These are phyloP conservation scores for Oryzias woworae DNA, from an alignment of 2,113 vertebrate species.

Conservation along the genomic window DNA sequence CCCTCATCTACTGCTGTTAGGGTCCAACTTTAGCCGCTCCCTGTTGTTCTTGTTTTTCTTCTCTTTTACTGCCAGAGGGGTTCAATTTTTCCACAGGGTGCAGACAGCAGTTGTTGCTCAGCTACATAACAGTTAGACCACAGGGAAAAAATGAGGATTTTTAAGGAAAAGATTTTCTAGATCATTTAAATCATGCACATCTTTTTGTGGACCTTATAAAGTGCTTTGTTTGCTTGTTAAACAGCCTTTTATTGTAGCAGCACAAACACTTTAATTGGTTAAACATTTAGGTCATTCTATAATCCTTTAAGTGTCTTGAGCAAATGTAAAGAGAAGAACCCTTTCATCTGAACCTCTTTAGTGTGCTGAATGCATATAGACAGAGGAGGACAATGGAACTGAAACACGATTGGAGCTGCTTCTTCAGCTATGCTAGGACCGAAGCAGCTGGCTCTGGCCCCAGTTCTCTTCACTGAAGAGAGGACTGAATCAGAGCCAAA, in stretches of 20 bases:
- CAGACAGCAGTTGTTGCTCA: background rate
- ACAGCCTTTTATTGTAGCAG: no score
- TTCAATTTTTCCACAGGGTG: constrained; percentile 36
- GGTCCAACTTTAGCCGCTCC: constrained; percentile 15
- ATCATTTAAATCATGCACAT: no score
- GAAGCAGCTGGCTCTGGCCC: constrained; percentile 73
- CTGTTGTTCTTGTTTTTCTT: background rate
- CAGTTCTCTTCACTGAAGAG: constrained; percentile 57
- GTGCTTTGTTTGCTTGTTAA: no score
- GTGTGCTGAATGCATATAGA: constrained; percentile 26
- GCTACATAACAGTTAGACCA: background rate
- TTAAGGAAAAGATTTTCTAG: no score
- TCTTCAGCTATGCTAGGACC: constrained; percentile 33
- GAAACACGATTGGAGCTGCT: constrained; percentile 44
- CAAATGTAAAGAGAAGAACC: constrained; percentile 27
- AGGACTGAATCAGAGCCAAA: constrained; percentile 47
- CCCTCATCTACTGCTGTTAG: constrained; percentile 51
- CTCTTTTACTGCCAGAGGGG: constrained; percentile 7
- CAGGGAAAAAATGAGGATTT: no score
- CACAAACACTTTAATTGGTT: constrained; percentile 6
- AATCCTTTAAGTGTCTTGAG: constrained; percentile 4
- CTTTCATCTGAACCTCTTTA: constrained; percentile 10
- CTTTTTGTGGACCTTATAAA: no score
- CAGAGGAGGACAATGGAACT: constrained; percentile 42
- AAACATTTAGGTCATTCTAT: constrained; percentile 21